Percentiles rank a stretch among this genome's conserved stretches.
Evolutionary conservation across 2,797 vertebrate species (phyloP).

Genomic region (Myiotriccus ornatus): DNA sequence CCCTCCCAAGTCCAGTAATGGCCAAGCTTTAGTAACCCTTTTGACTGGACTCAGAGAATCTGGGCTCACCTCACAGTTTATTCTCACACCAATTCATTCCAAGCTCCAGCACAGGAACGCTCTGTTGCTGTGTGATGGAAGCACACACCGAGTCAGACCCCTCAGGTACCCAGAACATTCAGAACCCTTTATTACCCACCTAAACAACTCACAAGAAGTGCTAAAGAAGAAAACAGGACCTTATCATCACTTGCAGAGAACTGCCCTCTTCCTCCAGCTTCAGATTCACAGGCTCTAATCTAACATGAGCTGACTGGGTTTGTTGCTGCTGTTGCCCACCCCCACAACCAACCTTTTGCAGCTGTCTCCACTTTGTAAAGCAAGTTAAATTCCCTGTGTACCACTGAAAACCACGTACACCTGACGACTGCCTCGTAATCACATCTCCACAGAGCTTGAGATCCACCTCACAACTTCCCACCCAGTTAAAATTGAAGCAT

Average conservation of each 20-base stretch:
- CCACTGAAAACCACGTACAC: fast-evolving
- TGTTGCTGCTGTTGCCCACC: neutral
- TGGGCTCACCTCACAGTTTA: neutral
- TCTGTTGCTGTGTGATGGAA: neutral
- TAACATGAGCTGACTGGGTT: neutral
- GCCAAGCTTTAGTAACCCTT: neutral
- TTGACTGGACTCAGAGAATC: neutral
- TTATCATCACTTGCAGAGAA: fast-evolving
- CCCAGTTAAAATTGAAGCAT: neutral
- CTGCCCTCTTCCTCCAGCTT: neutral
- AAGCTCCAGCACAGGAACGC: too few species aligned
- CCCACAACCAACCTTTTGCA: neutral
- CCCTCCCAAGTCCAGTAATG: neutral
- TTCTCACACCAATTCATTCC: neutral
- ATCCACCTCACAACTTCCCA: neutral
- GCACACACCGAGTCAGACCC: neutral
- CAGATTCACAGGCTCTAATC: neutral
- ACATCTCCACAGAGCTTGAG: neutral
- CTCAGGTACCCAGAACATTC: neutral
- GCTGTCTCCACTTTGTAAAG: neutral
- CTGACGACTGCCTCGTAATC: neutral
- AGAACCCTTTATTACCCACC: neutral
- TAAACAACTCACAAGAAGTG: neutral
- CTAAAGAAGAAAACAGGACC: fast-evolving
- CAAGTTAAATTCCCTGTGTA: neutral